These are phyloP conservation scores for Lophochroa leadbeateri DNA, from an alignment of 2,113 vertebrate species.

Conservation along the genomic window DNA sequence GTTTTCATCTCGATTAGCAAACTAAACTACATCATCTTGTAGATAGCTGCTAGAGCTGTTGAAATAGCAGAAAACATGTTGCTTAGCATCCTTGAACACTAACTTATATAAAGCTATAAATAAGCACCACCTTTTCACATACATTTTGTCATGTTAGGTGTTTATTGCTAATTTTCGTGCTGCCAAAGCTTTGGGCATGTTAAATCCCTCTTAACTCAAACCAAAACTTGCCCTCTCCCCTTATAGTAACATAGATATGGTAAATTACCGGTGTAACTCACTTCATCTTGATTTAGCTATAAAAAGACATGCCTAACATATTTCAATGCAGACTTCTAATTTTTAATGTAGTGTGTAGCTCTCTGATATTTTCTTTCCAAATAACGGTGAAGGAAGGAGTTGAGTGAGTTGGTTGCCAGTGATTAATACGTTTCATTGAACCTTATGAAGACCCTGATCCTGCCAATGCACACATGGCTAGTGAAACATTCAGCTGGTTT, in stretches of 20 bases:
- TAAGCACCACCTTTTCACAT: neutral
- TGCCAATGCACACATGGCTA: neutral
- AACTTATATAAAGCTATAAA: neutral
- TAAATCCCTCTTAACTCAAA: neutral
- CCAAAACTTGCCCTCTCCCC: neutral
- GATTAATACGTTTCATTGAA: slow-evolving; percentile 48
- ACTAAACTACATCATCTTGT: neutral
- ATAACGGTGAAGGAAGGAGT: neutral
- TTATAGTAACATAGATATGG: neutral
- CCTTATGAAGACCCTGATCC: slow-evolving; percentile 27
- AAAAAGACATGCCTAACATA: slow-evolving; percentile 20
- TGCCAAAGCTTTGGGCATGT: neutral
- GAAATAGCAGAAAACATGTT: neutral
- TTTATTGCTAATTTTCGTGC: neutral
- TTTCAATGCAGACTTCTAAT: slow-evolving; percentile 8
- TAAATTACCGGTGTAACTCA: neutral
- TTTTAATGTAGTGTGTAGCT: neutral
- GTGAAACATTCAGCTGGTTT: neutral
- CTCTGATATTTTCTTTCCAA: slow-evolving; percentile 54
- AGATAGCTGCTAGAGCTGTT: neutral
- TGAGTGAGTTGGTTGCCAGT: slow-evolving; percentile 43
- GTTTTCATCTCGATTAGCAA: neutral
- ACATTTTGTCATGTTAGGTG: neutral
- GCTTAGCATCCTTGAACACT: neutral
- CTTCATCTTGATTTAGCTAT: slow-evolving; percentile 1